Percentiles rank a stretch among this genome's conserved stretches.
Evolutionary conservation across 2,113 vertebrate genomes (phyloP).

Genomic region (Chaetodon trifascialis): DNA sequence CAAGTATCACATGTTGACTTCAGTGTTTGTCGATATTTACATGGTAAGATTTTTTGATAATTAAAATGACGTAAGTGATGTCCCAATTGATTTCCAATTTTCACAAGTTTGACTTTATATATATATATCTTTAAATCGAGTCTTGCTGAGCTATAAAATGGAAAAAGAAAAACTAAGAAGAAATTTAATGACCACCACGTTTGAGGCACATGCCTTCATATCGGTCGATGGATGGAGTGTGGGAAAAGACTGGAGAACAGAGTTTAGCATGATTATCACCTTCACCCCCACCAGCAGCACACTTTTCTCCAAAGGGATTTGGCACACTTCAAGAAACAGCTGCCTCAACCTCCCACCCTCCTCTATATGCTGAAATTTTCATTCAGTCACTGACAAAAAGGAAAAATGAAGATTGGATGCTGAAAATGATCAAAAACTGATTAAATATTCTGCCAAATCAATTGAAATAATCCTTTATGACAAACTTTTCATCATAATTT

Average conservation of each 20-base stretch:
- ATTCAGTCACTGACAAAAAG: background rate
- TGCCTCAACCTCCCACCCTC: background rate
- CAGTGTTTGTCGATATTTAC: no score
- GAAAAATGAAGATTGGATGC: background rate
- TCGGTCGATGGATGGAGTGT: background rate
- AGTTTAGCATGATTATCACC: background rate
- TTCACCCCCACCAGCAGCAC: background rate
- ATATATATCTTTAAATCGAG: background rate
- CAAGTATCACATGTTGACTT: no score
- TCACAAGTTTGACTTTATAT: background rate
- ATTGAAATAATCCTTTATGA: background rate
- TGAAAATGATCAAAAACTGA: background rate
- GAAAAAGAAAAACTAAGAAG: background rate
- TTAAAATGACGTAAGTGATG: background rate
- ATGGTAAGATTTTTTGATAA: no score
- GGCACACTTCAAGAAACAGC: conserved; percentile 16
- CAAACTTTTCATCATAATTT: no score
- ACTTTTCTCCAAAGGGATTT: conserved; percentile 1
- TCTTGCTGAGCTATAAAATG: background rate
- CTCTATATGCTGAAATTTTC: background rate
- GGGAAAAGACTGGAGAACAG: background rate
- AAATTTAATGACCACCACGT: background rate
- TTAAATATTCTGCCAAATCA: background rate
- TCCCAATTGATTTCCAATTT: background rate
- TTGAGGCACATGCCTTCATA: background rate